phyloP scores from a whole-genome alignment of 2,888 invertebrate species.

The Gandaritis pyraliata region DNA sequence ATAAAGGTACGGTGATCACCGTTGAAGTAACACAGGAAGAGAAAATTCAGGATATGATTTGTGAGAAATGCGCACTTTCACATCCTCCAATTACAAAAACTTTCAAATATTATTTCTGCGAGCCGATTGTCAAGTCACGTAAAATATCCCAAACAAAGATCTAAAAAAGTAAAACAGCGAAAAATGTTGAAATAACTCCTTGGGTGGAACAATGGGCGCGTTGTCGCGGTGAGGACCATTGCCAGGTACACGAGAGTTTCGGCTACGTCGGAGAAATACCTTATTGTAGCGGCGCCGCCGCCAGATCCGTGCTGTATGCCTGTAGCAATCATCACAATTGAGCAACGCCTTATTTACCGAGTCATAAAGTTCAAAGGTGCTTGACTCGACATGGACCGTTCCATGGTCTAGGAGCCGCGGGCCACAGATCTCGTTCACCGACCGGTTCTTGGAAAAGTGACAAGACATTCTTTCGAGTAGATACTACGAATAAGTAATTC shows the following conservation, averaged over 20 bases:
- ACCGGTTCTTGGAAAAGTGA: constrained; percentile 76
- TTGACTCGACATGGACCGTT: constrained; percentile 42
- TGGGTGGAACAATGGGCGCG: constrained; percentile 59
- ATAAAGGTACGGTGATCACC: background rate
- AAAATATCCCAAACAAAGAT: constrained; percentile 45
- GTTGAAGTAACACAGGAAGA: constrained; percentile 13
- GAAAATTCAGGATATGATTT: constrained; percentile 13
- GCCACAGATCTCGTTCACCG: constrained; percentile 55
- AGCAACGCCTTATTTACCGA: constrained; percentile 35
- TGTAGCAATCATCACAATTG: constrained; percentile 27
- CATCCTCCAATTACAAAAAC: constrained; percentile 6
- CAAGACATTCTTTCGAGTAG: constrained; percentile 63
- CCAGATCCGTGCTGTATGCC: constrained; percentile 50
- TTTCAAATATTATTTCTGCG: constrained; percentile 47
- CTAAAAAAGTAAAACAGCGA: constrained; percentile 52
- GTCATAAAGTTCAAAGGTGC: constrained; percentile 45
- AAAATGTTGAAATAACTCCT: constrained; percentile 55
- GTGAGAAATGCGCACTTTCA: constrained; percentile 15
- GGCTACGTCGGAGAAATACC: constrained; percentile 60
- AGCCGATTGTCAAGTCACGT: constrained; percentile 63
- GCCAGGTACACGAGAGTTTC: constrained; percentile 60
- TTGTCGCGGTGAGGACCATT: constrained; percentile 46
- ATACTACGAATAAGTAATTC: constrained; percentile 44
- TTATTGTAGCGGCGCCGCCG: constrained; percentile 51
- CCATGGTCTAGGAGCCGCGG: constrained; percentile 31